A percentile compares a stretch with the other conserved stretches of the same genome.
These are phyloP conservation scores for Nyctereutes procyonoides DNA, from an alignment of 2,113 vertebrate genomes.

Conservation along the genomic window DNA sequence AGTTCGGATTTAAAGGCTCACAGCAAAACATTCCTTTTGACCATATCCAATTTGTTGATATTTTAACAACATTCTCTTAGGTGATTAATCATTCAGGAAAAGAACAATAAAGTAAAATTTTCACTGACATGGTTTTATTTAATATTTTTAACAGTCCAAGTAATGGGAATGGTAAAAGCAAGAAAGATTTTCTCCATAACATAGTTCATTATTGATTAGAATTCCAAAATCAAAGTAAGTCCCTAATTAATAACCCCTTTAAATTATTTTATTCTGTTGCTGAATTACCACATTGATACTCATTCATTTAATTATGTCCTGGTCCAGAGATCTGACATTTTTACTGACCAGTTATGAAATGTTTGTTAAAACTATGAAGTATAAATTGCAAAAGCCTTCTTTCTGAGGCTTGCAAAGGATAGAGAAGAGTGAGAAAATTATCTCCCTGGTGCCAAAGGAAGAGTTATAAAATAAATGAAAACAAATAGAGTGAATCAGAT, in stretches of 20 bases:
- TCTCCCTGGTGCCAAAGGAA: background rate
- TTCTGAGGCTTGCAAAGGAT: constrained; percentile 44
- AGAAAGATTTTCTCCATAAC: background rate
- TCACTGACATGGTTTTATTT: constrained; percentile 1
- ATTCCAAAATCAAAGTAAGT: constrained; percentile 59
- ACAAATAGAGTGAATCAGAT: background rate
- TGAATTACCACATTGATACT: constrained; percentile 32
- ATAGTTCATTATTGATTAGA: constrained; percentile 47
- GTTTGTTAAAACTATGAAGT: constrained; percentile 62
- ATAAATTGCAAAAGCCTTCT: constrained; percentile 65
- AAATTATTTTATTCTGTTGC: constrained; percentile 39
- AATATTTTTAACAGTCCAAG: constrained; percentile 18
- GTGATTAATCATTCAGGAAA: constrained; percentile 32
- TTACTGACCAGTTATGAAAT: constrained; percentile 66
- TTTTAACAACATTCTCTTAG: constrained; percentile 17
- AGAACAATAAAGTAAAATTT: background rate
- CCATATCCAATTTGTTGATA: background rate
- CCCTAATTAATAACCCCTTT: constrained; percentile 66
- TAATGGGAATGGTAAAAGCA: constrained; percentile 23
- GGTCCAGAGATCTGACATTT: constrained; percentile 51
- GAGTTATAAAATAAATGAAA: constrained; percentile 37
- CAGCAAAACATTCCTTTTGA: background rate
- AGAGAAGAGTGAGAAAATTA: constrained; percentile 25
- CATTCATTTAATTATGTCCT: constrained; percentile 43
- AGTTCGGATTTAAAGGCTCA: constrained; percentile 10